Conservation (phyloP, 2,113 vertebrate genomes). For the Cinclus mexicanus region DNA sequence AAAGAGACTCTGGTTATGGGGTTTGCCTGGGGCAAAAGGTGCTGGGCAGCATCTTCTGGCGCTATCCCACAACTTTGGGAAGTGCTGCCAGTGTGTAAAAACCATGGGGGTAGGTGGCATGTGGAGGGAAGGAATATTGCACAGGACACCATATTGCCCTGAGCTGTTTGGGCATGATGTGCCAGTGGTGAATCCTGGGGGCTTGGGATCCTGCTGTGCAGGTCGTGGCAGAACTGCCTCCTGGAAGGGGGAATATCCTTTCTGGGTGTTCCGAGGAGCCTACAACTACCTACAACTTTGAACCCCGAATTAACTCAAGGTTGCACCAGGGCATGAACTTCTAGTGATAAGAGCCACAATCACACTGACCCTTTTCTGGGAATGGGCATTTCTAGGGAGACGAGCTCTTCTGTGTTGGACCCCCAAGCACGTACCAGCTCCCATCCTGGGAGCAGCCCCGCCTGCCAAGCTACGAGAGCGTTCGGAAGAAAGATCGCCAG, state of each 20-base stretch:
- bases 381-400: conserved; percentile 49
- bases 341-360: neutral
- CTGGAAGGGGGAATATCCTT: neutral
- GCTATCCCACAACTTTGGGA: neutral
- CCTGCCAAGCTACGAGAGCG: conserved; percentile 81
- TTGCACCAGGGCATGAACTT: neutral
- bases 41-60: neutral
- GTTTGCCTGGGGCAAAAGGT: neutral
- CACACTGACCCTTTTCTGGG: neutral
- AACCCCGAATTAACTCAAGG: neutral
- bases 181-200: neutral
- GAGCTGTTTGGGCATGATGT: neutral
- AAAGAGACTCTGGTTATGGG: neutral
- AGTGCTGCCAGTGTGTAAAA: neutral
- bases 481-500: conserved; percentile 82
- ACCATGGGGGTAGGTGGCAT: rapidly evolving
- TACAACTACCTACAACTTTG: neutral
- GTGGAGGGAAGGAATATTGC: neutral
- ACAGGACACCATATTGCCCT: neutral
- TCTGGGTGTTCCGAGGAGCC: neutral
- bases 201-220: neutral
- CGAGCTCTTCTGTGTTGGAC: conserved; percentile 77
- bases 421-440: conserved; percentile 78
- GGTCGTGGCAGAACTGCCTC: rapidly evolving
- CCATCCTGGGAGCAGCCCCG: conserved; percentile 62